A percentile compares a stretch with the other conserved stretches of the same genome.
Evolutionary conservation across 2,888 invertebrate genomes (phyloP).

Genomic region (Poecilus cupreus): DNA sequence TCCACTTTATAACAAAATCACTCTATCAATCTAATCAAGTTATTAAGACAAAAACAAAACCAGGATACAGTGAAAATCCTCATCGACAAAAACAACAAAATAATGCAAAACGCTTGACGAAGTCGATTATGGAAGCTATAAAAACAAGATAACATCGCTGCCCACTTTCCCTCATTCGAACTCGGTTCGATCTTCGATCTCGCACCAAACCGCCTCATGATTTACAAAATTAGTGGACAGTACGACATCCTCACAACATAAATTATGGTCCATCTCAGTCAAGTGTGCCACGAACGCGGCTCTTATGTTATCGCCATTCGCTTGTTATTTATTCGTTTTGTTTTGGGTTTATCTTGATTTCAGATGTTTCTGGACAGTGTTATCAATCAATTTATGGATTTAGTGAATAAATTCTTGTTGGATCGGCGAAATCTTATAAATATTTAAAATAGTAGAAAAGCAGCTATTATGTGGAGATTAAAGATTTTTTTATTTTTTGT

Average conservation of each 20-base stretch:
- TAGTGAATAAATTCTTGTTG: neutral
- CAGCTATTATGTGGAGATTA: slow-evolving; percentile 23
- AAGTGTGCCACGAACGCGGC: slow-evolving; percentile 10
- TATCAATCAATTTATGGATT: slow-evolving; percentile 17
- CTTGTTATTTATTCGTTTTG: slow-evolving; percentile 33
- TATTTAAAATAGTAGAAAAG: slow-evolving; percentile 40
- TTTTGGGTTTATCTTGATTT: slow-evolving; percentile 3
- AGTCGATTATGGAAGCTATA: slow-evolving; percentile 22
- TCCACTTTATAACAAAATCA: neutral
- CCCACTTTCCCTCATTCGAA: slow-evolving; percentile 44
- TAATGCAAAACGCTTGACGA: slow-evolving; percentile 30
- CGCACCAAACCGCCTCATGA: neutral
- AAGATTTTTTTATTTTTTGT: neutral
- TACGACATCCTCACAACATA: slow-evolving; percentile 17
- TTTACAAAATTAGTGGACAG: slow-evolving; percentile 32
- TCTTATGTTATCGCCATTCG: slow-evolving; percentile 28
- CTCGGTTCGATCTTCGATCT: neutral
- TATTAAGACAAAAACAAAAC: slow-evolving; percentile 30
- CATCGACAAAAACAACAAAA: neutral
- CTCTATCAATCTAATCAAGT: slow-evolving; percentile 3
- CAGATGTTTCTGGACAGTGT: slow-evolving; percentile 10
- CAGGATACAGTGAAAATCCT: slow-evolving; percentile 20
- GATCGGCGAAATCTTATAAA: slow-evolving; percentile 30
- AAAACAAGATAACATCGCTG: slow-evolving; percentile 52
- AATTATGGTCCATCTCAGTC: slow-evolving; percentile 19